Conservation (phyloP, 2,888 invertebrate species). For the Caenorhabditis wallacei region DNA sequence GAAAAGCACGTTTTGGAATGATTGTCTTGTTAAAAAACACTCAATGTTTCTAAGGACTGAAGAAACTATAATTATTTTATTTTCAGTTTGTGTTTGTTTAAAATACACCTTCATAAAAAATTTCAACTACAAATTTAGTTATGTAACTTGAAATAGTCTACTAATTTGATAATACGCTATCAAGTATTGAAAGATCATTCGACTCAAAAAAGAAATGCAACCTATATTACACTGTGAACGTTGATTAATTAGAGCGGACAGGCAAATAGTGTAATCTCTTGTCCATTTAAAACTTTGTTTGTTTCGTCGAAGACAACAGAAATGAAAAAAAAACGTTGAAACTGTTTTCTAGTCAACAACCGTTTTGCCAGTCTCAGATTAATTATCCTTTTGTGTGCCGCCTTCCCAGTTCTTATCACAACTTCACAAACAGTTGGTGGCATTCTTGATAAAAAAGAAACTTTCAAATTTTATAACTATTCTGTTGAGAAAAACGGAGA, state of each 20-base stretch:
- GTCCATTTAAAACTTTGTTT: conserved; percentile 39
- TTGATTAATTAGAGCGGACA: conserved; percentile 52
- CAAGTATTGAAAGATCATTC: background rate
- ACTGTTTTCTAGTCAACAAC: conserved; percentile 5
- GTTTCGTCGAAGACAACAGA: conserved; percentile 35
- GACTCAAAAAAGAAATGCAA: conserved; percentile 13
- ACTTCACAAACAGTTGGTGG: conserved; percentile 35
- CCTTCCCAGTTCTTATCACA: conserved; percentile 28
- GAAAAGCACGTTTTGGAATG: too few relatives aligned
- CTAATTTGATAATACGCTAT: too few relatives aligned
- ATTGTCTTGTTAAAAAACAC: background rate
- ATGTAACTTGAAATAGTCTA: too few relatives aligned
- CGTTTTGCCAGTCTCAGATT: conserved; percentile 35
- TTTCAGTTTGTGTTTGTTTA: too few relatives aligned
- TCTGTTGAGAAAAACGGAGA: background rate
- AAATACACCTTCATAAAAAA: too few relatives aligned
- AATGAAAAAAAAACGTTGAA: conserved; percentile 6
- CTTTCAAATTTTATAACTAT: conserved; percentile 38
- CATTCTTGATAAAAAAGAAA: conserved; percentile 29
- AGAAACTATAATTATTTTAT: too few relatives aligned
- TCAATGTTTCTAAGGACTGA: background rate
- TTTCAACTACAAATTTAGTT: too few relatives aligned
- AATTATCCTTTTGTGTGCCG: conserved; percentile 43
- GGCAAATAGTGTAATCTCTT: conserved; percentile 45
- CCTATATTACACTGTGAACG: conserved; percentile 45